Conservation (phyloP, 2,888 invertebrate species). For the Tipula helvola region DNA sequence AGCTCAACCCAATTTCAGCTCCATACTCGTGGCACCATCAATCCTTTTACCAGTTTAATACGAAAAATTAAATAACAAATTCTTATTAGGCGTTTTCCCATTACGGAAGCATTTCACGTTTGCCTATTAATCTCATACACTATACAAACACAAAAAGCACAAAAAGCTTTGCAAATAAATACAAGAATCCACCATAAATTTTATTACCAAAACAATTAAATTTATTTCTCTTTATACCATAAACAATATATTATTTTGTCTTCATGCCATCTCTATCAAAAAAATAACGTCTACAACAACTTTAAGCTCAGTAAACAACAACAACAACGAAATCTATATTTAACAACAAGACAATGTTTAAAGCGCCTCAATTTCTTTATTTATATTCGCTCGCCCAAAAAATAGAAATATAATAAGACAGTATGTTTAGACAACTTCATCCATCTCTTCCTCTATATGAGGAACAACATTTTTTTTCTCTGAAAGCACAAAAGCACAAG, state of each 20-base stretch:
- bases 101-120: neutral
- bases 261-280: neutral
- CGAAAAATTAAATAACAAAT: neutral
- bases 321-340: neutral
- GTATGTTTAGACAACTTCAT: neutral
- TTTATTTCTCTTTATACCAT: neutral
- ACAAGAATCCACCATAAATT: neutral
- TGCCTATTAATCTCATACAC: neutral
- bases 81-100: neutral
- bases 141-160: neutral
- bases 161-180: neutral
- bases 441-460: neutral
- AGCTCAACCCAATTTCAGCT: too few relatives aligned
- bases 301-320: neutral
- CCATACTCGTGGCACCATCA: neutral
- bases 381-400: slow-evolving; percentile 4
- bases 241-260: neutral
- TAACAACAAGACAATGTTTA: neutral
- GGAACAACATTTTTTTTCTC: neutral
- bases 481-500: neutral
- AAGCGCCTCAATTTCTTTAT: neutral
- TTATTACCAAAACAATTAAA: slow-evolving; percentile 4
- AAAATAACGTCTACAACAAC: neutral
- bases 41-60: neutral
- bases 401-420: neutral